phyloP scores from a whole-genome alignment of 2,888 invertebrate genomes.

The Parapristionchus giblindavisi region DNA sequence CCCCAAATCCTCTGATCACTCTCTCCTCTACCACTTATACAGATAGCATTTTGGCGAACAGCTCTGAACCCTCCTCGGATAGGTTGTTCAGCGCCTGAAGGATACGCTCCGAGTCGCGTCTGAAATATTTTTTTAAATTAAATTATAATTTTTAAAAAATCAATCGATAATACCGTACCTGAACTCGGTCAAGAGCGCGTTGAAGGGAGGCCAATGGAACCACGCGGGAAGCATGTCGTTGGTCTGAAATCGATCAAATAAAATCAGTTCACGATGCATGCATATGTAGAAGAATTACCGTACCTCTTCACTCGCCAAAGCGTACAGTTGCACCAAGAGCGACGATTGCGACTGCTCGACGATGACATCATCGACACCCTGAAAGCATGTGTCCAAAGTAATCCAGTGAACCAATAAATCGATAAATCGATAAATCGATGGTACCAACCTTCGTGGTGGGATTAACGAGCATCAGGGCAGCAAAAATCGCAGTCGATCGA shows the following conservation, averaged over 20 bases:
- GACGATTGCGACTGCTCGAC: slow-evolving; percentile 5
- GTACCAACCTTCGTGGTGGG: slow-evolving; percentile 32
- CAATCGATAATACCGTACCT: background rate
- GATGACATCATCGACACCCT: no score
- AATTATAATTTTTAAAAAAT: no score
- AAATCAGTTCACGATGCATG: no score
- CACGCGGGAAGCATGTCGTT: background rate
- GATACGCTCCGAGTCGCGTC: slow-evolving; percentile 33
- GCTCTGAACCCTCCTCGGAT: slow-evolving; percentile 19
- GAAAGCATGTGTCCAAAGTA: no score
- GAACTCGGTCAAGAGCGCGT: slow-evolving; percentile 13
- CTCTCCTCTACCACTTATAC: slow-evolving; percentile 1
- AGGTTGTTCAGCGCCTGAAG: slow-evolving; percentile 5
- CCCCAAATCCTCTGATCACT: background rate
- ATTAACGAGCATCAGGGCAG: slow-evolving; percentile 45
- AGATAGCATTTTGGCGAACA: slow-evolving; percentile 19
- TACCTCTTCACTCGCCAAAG: background rate
- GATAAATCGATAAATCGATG: background rate
- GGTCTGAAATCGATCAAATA: no score
- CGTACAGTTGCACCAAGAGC: slow-evolving; percentile 27
- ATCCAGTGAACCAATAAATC: background rate
- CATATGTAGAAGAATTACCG: no score
- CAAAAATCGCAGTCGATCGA: slow-evolving; percentile 42
- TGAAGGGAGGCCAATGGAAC: slow-evolving; percentile 8
- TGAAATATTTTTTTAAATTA: slow-evolving; percentile 2